Percentiles rank a stretch among this genome's conserved stretches.
These are phyloP conservation scores for Lagopus leucura DNA, from an alignment of 2,113 vertebrate species.

Conservation along the genomic window DNA sequence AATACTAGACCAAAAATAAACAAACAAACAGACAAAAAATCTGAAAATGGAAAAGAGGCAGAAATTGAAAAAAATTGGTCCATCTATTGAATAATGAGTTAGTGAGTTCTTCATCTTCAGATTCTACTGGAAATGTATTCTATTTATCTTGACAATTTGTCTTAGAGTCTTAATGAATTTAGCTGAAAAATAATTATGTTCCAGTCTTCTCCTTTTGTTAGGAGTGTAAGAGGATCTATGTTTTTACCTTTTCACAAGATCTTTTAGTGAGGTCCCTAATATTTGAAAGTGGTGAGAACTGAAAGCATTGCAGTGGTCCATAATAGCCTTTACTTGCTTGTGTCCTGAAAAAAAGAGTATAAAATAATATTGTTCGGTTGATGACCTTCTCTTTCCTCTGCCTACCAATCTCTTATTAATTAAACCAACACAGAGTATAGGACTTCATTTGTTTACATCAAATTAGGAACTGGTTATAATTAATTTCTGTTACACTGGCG, in stretches of 20 bases:
- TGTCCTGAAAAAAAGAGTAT: neutral
- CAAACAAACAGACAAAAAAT: neutral
- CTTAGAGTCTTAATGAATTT: neutral
- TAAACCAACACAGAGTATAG: neutral
- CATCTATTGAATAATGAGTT: neutral
- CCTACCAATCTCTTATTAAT: neutral
- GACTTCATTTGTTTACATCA: neutral
- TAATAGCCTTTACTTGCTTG: neutral
- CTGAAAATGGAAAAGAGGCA: neutral
- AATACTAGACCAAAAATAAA: too few relatives aligned
- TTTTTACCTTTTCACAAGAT: neutral
- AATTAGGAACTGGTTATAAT: neutral
- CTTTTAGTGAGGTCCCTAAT: neutral
- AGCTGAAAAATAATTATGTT: neutral
- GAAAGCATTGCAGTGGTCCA: neutral
- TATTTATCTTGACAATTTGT: neutral
- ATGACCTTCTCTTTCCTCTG: neutral
- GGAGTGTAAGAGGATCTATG: neutral
- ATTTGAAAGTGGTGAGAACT: neutral
- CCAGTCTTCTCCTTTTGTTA: neutral
- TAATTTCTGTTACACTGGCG: neutral
- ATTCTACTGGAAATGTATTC: neutral
- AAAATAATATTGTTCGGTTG: neutral
- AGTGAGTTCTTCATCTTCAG: neutral
- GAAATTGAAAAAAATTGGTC: neutral